These are phyloP conservation scores for Cydia amplana DNA, from an alignment of 1,140 invertebrate genomes.

Conservation along the genomic window DNA sequence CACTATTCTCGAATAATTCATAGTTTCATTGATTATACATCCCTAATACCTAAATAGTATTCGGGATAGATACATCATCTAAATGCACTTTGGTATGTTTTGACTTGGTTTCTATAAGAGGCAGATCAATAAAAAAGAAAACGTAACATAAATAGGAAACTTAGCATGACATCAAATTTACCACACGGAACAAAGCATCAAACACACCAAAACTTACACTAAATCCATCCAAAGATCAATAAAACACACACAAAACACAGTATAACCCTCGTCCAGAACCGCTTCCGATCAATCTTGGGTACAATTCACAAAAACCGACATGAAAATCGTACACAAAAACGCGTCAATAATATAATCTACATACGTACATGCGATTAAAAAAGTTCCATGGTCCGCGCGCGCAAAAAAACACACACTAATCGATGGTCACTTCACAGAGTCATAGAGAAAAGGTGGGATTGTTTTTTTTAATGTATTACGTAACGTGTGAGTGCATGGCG, in stretches of 20 bases:
- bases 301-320: slow-evolving; percentile 11
- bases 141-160: background rate
- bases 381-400: slow-evolving; percentile 12
- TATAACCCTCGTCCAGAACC: background rate
- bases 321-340: slow-evolving; percentile 20
- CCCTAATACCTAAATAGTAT: background rate
- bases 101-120: background rate
- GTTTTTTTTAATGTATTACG: slow-evolving; percentile 71
- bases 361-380: slow-evolving; percentile 25
- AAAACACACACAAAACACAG: slow-evolving; percentile 19
- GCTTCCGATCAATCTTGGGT: background rate
- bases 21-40: background rate
- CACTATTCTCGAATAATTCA: background rate
- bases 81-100: background rate
- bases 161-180: background rate
- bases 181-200: background rate
- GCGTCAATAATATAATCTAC: background rate
- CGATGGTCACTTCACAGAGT: slow-evolving; percentile 18
- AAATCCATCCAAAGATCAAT: slow-evolving; percentile 4
- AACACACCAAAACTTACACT: background rate
- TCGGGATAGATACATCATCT: background rate
- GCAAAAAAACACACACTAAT: slow-evolving; percentile 28
- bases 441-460: slow-evolving; percentile 33
- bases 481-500: slow-evolving; percentile 66
- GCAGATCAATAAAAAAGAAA: background rate